Evolutionary conservation across 1,140 invertebrate genomes (phyloP).

Genomic region (Chlorops oryzae): DNA sequence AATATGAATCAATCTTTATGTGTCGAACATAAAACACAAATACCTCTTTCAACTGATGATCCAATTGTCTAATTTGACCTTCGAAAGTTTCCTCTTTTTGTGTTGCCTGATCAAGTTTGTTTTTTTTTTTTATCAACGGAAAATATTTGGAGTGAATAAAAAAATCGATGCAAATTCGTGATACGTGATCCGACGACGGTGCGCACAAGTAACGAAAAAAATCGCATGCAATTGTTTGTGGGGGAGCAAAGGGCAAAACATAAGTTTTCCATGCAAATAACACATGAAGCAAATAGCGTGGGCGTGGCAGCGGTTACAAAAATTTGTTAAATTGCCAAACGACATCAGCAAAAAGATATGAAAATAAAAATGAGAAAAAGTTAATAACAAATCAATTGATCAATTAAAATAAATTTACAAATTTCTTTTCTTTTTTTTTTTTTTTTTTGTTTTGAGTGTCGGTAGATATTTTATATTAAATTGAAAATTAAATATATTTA

Average conservation of each 20-base stretch:
- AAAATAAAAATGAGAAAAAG: conserved; percentile 17
- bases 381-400: conserved; percentile 11
- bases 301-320: not conserved
- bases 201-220: too few relatives aligned
- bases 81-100: conserved; percentile 96
- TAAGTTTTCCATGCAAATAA: too few relatives aligned
- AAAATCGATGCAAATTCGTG: too few relatives aligned
- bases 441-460: too few relatives aligned
- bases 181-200: not conserved
- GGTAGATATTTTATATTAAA: conserved; percentile 48
- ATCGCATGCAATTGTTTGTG: conserved; percentile 3
- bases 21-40: conserved; percentile 26
- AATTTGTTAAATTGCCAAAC: not conserved
- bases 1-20: too few relatives aligned
- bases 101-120: conserved; percentile 65
- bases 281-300: too few relatives aligned
- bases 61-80: conserved; percentile 86
- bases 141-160: too few relatives aligned
- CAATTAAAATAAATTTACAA: conserved; percentile 9
- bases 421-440: too few relatives aligned
- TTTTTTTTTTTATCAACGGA: conserved; percentile 7
- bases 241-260: not conserved
- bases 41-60: conserved; percentile 92
- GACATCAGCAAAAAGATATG: conserved; percentile 8
- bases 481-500: too few relatives aligned